Base-by-base conservation (phyloP, 2,888 invertebrate genomes). In the Craniophora ligustri region DNA sequence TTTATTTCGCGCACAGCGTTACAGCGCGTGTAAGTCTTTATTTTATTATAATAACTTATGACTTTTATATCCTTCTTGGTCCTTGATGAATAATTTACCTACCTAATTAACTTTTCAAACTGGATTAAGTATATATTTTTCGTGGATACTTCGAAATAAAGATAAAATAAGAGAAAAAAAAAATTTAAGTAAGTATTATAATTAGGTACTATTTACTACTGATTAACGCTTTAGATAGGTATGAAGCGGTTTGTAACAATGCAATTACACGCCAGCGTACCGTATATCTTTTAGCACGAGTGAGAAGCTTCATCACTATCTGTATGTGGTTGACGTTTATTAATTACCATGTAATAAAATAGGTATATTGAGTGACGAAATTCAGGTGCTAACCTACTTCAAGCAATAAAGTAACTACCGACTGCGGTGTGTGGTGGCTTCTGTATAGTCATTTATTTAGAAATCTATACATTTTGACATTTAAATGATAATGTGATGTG, bases 281-380 rank as follows among this genome's bases (percentile, higher is more conserved):
- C 38, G 19, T 23, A 28, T 28, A 30, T 28, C 36, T 30, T 32
- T 42, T 4, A 15, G 16, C 8, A 3, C 23, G 8, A 1, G 8
- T 31, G 19, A 10, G 5, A 21, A 65, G 13, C 60, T 38, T 46
- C 36, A 19, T 46, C 31, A 15, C 31, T 60, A 49, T 32, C 31
- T 35, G 26, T 23, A 10, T 35, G 8, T 30, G 16, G 55, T 67
- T 67, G 73, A 72, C 72, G 62, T 75, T 74, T 73, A 79, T 79
- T 84, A 83, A 85, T 84, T 81, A 80, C 67, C 51, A 61, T 59
- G 54, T 71, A 42, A 74, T 78, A 72, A 76, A 76, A 75, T 75
- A n/a, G n/a, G n/a, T n/a, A 74, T 65, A 67, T 60, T 68, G 57
- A 67, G 72, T 84, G 76, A 66, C 55, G 81, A 85, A 84, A 82